These are phyloP conservation scores for Dicentrarchus labrax DNA, from an alignment of 2,113 vertebrate species.

Conservation along the genomic window DNA sequence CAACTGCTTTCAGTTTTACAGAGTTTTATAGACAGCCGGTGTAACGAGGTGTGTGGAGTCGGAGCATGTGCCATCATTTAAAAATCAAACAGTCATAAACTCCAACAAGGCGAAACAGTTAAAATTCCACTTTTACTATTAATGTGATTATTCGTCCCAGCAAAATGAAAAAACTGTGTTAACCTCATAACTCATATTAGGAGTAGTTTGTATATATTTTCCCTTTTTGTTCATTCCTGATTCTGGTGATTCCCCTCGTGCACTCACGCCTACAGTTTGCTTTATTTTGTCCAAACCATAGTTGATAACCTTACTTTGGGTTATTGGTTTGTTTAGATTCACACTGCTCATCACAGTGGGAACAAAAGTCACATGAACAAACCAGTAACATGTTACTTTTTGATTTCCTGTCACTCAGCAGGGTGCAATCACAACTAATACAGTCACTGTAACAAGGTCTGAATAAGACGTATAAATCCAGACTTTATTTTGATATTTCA, in stretches of 20 bases:
- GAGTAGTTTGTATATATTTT: not conserved
- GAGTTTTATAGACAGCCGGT: not conserved
- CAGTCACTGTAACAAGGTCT: not conserved
- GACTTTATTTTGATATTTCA: not conserved
- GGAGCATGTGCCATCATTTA: not conserved
- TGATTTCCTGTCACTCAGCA: not conserved
- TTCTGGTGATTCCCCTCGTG: not conserved
- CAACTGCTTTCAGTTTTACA: slow-evolving; percentile 5
- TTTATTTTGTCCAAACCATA: not conserved
- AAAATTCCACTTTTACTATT: not conserved
- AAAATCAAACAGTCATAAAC: not conserved
- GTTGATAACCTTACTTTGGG: not conserved
- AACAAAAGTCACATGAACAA: not conserved
- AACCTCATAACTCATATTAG: not conserved
- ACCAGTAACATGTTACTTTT: not conserved
- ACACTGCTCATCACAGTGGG: not conserved
- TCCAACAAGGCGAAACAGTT: not conserved
- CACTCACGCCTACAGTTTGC: not conserved
- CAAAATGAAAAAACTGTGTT: not conserved
- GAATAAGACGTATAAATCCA: not conserved
- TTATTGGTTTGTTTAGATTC: slow-evolving; percentile 6
- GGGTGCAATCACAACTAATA: not conserved
- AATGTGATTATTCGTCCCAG: slow-evolving; percentile 10
- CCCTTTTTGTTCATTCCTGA: not conserved
- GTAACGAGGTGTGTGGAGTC: not conserved